phyloP scores from a whole-genome alignment of 2,113 vertebrate species.

The Pseudorasbora parva region DNA sequence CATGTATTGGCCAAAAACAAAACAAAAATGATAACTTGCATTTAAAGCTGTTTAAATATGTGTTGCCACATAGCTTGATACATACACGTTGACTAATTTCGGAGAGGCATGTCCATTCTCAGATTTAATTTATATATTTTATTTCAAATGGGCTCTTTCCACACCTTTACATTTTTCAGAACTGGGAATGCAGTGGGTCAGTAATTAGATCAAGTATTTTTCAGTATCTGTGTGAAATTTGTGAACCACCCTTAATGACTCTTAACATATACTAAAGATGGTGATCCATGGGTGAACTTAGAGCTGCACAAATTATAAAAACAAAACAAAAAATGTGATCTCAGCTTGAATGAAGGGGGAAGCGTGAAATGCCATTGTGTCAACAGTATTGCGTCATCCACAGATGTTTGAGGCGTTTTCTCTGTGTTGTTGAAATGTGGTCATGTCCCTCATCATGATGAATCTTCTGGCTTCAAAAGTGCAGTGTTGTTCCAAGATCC shows the following conservation, averaged over 20 bases:
- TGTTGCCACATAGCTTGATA: background rate
- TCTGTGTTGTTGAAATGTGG: background rate
- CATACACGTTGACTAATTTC: background rate
- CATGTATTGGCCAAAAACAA: no score
- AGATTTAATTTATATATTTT: background rate
- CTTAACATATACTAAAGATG: background rate
- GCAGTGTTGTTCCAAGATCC: background rate
- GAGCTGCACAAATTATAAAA: background rate
- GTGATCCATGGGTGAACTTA: background rate
- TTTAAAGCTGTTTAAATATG: background rate
- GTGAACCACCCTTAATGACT: background rate
- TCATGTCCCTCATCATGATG: conserved; percentile 14
- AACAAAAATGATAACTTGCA: no score
- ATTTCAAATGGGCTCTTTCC: background rate
- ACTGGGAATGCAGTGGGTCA: background rate
- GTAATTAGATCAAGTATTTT: background rate
- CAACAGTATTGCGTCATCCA: conserved; percentile 12
- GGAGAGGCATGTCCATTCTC: background rate
- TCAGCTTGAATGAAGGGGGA: background rate
- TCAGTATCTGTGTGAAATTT: background rate
- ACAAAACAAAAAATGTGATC: background rate
- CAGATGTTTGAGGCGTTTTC: conserved; percentile 37
- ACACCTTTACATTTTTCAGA: background rate
- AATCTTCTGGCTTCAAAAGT: conserved; percentile 7
- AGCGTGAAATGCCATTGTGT: background rate